Conservation (phyloP, 2,888 invertebrate genomes). For the Campoplex nolae region DNA sequence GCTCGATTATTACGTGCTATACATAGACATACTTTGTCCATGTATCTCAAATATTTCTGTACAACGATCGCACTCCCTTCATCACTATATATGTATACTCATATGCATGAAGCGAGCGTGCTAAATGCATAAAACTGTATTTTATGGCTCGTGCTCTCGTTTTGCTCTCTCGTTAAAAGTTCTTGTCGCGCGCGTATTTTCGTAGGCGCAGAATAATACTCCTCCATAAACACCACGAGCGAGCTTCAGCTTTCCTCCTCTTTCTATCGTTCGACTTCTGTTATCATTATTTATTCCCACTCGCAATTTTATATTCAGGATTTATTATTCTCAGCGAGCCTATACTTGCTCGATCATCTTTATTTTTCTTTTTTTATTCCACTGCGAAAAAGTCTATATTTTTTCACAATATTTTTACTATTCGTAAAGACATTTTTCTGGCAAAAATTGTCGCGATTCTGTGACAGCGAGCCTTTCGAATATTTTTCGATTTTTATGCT, state of each 20-base stretch:
- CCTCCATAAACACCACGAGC: slow-evolving; percentile 29
- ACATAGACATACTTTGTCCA: background rate
- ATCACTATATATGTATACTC: background rate
- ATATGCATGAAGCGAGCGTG: slow-evolving; percentile 48
- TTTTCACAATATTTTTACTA: too few relatives aligned
- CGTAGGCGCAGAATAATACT: slow-evolving; percentile 44
- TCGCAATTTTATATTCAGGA: background rate
- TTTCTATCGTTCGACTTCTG: background rate
- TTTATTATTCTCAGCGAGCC: background rate
- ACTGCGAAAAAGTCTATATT: background rate
- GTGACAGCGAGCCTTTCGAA: too few relatives aligned
- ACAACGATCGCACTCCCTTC: background rate
- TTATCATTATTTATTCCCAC: background rate
- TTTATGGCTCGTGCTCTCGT: slow-evolving; percentile 73
- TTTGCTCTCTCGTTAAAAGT: slow-evolving; percentile 12
- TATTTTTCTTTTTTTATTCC: background rate
- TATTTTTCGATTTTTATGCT: too few relatives aligned
- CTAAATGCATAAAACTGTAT: slow-evolving; percentile 53
- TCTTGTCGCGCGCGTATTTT: slow-evolving; percentile 9
- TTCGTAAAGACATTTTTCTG: too few relatives aligned
- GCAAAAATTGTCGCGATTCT: too few relatives aligned
- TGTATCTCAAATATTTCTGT: slow-evolving; percentile 1
- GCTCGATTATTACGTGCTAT: slow-evolving; percentile 61
- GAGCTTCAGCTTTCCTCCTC: background rate
- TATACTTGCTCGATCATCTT: background rate